phyloP scores from a whole-genome alignment of 2,113 vertebrate genomes.

The Nibea coibor region DNA sequence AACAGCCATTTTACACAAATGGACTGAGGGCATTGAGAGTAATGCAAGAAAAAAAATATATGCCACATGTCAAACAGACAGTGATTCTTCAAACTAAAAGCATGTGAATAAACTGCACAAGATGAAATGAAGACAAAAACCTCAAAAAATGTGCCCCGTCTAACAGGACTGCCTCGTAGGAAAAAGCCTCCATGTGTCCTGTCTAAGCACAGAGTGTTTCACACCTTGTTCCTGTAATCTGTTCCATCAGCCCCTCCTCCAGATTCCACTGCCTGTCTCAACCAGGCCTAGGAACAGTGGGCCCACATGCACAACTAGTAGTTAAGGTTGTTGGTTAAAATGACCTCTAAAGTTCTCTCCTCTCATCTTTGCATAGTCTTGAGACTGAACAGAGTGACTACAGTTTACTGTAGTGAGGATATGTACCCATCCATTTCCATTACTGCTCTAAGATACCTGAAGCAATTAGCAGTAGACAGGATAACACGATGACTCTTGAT shows the following conservation, averaged over 20 bases:
- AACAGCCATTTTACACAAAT: conserved; percentile 77
- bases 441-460: conserved; percentile 64
- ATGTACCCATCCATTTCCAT: conserved; percentile 56
- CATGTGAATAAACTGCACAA: conserved; percentile 49
- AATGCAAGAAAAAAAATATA: conserved; percentile 52
- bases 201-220: conserved; percentile 61
- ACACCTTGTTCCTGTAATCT: conserved; percentile 67
- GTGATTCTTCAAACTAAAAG: conserved; percentile 59
- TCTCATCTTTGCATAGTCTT: conserved; percentile 36
- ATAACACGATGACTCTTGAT: conserved; percentile 71
- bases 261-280: conserved; percentile 67
- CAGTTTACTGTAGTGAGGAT: conserved; percentile 35
- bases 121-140: conserved; percentile 18
- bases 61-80: conserved; percentile 66
- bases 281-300: conserved; percentile 57
- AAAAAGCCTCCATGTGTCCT: conserved; percentile 47
- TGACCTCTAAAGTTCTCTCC: conserved; percentile 51
- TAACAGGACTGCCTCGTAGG: conserved; percentile 32
- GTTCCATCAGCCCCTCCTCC: conserved; percentile 55
- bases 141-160: conserved; percentile 25
- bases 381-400: conserved; percentile 37
- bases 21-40: conserved; percentile 58
- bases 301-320: conserved; percentile 41
- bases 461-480: conserved; percentile 67
- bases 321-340: conserved; percentile 41